These are phyloP conservation scores for Pseudolaguvia tuberculata DNA, from an alignment of 2,113 vertebrate species.

Conservation along the genomic window DNA sequence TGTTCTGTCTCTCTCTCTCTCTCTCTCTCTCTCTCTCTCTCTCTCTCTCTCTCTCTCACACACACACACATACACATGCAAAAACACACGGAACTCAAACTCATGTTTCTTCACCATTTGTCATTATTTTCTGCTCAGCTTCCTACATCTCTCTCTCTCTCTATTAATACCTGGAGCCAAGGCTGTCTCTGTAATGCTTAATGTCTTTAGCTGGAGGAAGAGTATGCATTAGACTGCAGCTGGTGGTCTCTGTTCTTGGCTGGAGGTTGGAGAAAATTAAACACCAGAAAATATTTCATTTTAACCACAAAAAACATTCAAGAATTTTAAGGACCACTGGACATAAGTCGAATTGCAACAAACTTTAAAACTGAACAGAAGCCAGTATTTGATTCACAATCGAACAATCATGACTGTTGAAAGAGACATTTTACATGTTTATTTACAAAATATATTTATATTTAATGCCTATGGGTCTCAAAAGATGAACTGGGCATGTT, in stretches of 20 bases:
- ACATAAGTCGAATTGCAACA: slow-evolving; percentile 1
- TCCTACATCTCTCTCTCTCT: slow-evolving; percentile 25
- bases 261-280: slow-evolving; percentile 28
- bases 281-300: slow-evolving; percentile 21
- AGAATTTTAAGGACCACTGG: neutral
- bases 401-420: too few relatives aligned
- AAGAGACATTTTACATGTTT: too few relatives aligned
- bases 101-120: slow-evolving; percentile 58
- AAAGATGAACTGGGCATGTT: too few relatives aligned
- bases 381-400: too few relatives aligned
- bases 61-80: slow-evolving; percentile 5
- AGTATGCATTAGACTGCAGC: slow-evolving; percentile 44
- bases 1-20: slow-evolving; percentile 11
- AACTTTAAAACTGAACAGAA: neutral
- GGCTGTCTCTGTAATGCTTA: slow-evolving; percentile 44
- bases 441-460: too few relatives aligned
- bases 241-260: slow-evolving; percentile 15
- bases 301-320: slow-evolving; percentile 10
- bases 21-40: neutral
- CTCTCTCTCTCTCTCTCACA: neutral
- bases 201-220: slow-evolving; percentile 30
- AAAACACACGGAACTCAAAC: slow-evolving; percentile 59
- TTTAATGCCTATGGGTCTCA: too few relatives aligned
- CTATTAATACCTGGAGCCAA: slow-evolving; percentile 36
- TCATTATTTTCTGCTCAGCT: slow-evolving; percentile 41